These are phyloP conservation scores for Caracal caracal DNA, from an alignment of 2,113 vertebrate genomes.

Conservation along the genomic window DNA sequence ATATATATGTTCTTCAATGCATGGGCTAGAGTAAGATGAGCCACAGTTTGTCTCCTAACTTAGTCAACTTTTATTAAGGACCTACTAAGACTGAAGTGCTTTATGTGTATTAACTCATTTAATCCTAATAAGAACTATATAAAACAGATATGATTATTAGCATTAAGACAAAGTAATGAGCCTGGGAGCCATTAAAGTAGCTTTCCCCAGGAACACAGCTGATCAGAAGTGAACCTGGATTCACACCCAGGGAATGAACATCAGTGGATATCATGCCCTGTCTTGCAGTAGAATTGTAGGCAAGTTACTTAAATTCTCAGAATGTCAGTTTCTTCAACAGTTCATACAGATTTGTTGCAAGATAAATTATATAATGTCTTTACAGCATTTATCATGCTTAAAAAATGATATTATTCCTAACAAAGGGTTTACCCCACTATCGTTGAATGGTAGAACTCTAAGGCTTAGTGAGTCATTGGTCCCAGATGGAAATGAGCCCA, in stretches of 20 bases:
- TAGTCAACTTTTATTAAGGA: background rate
- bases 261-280: background rate
- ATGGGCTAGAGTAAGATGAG: background rate
- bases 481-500: background rate
- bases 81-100: background rate
- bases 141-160: background rate
- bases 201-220: background rate
- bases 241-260: background rate
- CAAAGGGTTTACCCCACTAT: background rate
- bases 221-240: background rate
- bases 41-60: background rate
- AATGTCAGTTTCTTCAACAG: background rate
- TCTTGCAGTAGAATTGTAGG: background rate
- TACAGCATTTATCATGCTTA: background rate
- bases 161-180: background rate
- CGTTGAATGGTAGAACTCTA: background rate
- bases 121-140: background rate
- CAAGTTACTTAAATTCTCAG: background rate
- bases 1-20: fast-evolving
- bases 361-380: background rate
- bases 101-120: background rate
- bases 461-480: background rate
- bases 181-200: background rate
- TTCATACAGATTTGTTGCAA: background rate
- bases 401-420: background rate